phyloP scores from a whole-genome alignment of 2,888 invertebrate species.

The Lasioglossum leucozonium region DNA sequence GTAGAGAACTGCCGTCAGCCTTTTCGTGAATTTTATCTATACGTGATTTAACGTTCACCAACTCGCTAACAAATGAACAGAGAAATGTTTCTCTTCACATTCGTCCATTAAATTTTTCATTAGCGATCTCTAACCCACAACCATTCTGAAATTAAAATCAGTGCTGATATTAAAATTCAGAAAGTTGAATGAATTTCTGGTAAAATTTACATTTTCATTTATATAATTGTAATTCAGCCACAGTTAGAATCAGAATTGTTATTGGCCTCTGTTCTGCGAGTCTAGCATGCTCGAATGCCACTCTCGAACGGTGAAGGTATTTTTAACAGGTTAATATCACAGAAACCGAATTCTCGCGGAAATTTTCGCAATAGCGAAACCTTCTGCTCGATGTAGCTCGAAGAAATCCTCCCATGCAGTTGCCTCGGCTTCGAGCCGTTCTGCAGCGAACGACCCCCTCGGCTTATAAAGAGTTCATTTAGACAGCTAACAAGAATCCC shows the following conservation, averaged over 20 bases:
- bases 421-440: background rate
- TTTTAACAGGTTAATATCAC: background rate
- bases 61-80: background rate
- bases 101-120: background rate
- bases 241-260: background rate
- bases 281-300: background rate
- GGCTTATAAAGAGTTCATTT: conserved; percentile 8
- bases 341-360: background rate
- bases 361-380: conserved; percentile 1
- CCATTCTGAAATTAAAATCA: background rate
- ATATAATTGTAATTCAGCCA: background rate
- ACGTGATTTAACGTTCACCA: background rate
- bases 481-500: background rate
- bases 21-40: background rate
- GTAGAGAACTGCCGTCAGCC: background rate
- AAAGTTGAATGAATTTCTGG: background rate
- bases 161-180: background rate
- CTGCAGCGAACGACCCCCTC: background rate
- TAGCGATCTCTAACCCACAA: background rate
- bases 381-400: background rate
- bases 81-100: background rate
- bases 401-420: background rate
- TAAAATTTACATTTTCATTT: background rate
- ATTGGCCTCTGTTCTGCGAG: background rate
- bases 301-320: background rate